phyloP scores from a whole-genome alignment of 2,888 invertebrate species.

The Tetheella fluctuosa region DNA sequence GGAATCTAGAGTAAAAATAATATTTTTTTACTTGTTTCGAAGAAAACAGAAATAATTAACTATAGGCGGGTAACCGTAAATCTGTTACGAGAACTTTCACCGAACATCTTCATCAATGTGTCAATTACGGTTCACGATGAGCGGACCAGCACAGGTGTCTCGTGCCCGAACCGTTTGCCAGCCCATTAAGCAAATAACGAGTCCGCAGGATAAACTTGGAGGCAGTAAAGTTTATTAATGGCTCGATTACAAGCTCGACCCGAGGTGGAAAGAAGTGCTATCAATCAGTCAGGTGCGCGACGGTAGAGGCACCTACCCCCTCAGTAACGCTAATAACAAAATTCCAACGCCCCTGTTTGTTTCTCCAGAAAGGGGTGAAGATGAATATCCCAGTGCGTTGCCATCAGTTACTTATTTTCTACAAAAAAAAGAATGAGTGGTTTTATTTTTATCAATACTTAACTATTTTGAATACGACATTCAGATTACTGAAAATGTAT shows the following conservation, averaged over 20 bases:
- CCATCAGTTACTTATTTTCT: slow-evolving; percentile 56
- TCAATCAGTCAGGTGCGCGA: slow-evolving; percentile 84
- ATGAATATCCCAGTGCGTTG: slow-evolving; percentile 72
- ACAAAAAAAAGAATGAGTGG: slow-evolving; percentile 46
- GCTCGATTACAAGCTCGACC: slow-evolving; percentile 84
- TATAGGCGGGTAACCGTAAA: background rate
- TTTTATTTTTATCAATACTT: slow-evolving; percentile 20
- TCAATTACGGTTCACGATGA: slow-evolving; percentile 69
- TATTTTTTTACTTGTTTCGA: background rate
- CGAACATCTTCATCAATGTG: slow-evolving; percentile 66
- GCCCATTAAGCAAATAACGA: slow-evolving; percentile 83
- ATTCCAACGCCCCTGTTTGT: slow-evolving; percentile 82
- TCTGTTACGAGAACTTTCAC: slow-evolving; percentile 36
- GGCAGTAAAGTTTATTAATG: slow-evolving; percentile 84
- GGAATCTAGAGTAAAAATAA: no score
- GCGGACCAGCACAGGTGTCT: slow-evolving; percentile 70
- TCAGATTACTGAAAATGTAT: background rate
- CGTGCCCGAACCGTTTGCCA: slow-evolving; percentile 71
- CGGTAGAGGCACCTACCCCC: slow-evolving; percentile 70
- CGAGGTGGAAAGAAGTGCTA: slow-evolving; percentile 84
- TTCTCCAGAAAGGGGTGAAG: slow-evolving; percentile 80
- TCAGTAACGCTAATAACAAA: slow-evolving; percentile 83
- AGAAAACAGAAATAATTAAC: background rate
- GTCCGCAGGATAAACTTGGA: slow-evolving; percentile 80
- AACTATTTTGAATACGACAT: background rate